Conservation (phyloP, 2,113 vertebrate species). For the Trematomus loennbergii region DNA sequence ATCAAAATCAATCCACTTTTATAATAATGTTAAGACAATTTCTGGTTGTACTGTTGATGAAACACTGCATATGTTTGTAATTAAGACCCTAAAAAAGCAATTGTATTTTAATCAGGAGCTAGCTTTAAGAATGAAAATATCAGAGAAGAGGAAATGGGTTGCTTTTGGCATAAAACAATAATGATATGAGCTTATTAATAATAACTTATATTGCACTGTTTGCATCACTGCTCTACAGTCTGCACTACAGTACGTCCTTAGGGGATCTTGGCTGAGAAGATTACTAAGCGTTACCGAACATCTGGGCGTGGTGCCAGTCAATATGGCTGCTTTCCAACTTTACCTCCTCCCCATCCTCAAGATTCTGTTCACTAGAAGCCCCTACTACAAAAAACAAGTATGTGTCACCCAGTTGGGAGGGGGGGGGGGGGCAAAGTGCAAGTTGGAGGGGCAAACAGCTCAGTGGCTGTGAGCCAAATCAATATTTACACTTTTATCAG, state of each 20-base stretch:
- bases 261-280: slow-evolving; percentile 31
- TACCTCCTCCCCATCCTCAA: slow-evolving; percentile 16
- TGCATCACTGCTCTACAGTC: slow-evolving; percentile 17
- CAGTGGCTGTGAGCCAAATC: background rate
- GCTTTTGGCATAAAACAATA: slow-evolving; percentile 8
- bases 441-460: background rate
- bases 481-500: slow-evolving; percentile 18
- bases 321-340: slow-evolving; percentile 47
- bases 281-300: slow-evolving; percentile 49
- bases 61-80: background rate
- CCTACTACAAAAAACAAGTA: slow-evolving; percentile 4
- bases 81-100: background rate
- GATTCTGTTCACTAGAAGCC: background rate
- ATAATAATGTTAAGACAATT: background rate
- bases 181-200: background rate
- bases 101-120: background rate
- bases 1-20: slow-evolving; percentile 4
- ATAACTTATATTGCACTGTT: slow-evolving; percentile 4
- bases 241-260: slow-evolving; percentile 1
- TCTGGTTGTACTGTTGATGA: background rate
- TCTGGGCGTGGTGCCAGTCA: slow-evolving; percentile 65
- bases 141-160: background rate
- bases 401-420: slow-evolving; percentile 17
- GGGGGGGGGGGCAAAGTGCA: background rate
- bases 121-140: slow-evolving; percentile 18